Conservation (phyloP, 2,888 invertebrate species). For the Macrophya alboannulata region DNA sequence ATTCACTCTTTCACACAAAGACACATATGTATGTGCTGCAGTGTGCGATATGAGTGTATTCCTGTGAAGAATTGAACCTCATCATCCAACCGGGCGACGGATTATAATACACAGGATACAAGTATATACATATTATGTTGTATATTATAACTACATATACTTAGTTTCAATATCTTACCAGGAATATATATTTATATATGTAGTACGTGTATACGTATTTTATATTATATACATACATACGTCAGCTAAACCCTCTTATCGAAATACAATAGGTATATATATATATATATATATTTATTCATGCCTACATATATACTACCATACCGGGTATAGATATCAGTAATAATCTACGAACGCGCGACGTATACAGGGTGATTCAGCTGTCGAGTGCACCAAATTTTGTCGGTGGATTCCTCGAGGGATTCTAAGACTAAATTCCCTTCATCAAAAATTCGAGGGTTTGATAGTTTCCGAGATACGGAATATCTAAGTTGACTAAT, state of each 20-base stretch:
- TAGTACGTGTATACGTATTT: too few species aligned
- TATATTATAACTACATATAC: too few species aligned
- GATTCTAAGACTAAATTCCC: background rate
- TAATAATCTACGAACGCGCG: background rate
- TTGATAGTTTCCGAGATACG: background rate
- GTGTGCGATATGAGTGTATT: background rate
- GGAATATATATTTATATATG: background rate
- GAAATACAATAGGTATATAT: conserved; percentile 5
- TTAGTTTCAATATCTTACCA: conserved; percentile 16
- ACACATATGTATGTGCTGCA: background rate
- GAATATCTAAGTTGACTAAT: background rate
- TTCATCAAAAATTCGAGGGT: background rate
- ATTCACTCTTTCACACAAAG: background rate
- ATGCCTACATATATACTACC: background rate
- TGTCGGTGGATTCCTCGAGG: background rate
- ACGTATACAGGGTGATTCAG: background rate
- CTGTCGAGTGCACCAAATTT: background rate
- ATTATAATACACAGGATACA: too few species aligned
- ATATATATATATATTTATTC: too few species aligned
- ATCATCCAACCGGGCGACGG: background rate
- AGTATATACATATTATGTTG: too few species aligned
- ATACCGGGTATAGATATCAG: too few species aligned
- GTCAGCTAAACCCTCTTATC: conserved; percentile 11
- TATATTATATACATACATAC: too few species aligned
- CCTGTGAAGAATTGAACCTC: background rate